Conservation (phyloP, 2,113 vertebrate genomes). For the Caloenas nicobarica region DNA sequence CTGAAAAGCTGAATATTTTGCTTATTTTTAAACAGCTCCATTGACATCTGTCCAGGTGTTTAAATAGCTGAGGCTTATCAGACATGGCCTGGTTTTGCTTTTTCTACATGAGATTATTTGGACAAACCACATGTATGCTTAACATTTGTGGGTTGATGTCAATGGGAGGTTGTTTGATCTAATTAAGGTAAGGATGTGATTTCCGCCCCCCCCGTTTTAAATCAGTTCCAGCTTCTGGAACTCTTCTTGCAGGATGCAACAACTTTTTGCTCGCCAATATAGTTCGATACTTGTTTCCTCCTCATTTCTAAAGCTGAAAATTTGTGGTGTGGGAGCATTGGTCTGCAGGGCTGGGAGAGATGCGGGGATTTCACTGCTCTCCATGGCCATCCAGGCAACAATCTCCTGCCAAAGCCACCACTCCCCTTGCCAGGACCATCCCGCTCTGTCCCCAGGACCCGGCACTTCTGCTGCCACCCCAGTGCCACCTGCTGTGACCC, state of each 20-base stretch:
- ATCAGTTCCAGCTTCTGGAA: background rate
- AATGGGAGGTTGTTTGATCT: background rate
- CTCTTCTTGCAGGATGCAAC: background rate
- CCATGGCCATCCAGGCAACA: rapidly evolving
- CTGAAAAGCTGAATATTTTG: background rate
- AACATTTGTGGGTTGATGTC: background rate
- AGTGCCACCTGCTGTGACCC: background rate
- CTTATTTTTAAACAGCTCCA: background rate
- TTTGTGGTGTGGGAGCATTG: background rate
- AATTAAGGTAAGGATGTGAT: background rate
- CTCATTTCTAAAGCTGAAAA: background rate
- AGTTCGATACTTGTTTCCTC: background rate
- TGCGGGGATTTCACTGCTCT: background rate
- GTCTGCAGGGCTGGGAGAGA: background rate
- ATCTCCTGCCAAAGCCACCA: background rate
- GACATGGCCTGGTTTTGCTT: background rate
- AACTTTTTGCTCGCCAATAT: background rate
- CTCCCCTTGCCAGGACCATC: background rate
- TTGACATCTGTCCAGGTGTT: background rate
- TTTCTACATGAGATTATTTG: background rate
- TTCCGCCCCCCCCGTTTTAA: background rate
- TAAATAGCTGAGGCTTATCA: background rate
- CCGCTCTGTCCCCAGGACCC: background rate
- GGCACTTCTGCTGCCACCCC: background rate
- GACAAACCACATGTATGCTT: rapidly evolving